A percentile compares a stretch with the other conserved stretches of the same genome.
These are phyloP conservation scores for Enteromius argenteus DNA, from an alignment of 2,797 vertebrate species.

Conservation along the genomic window DNA sequence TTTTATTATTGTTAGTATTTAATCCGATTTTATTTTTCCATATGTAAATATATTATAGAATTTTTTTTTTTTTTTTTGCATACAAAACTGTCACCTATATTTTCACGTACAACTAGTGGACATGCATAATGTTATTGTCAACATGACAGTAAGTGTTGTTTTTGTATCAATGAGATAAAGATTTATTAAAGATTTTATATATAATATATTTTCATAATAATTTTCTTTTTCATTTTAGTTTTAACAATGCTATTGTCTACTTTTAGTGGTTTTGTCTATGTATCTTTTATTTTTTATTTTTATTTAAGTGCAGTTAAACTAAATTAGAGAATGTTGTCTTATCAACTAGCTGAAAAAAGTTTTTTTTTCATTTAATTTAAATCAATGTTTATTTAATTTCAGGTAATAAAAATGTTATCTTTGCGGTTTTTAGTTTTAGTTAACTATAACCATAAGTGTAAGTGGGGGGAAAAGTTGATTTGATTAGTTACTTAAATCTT, in stretches of 20 bases:
- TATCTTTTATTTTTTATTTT: neutral
- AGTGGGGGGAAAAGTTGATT: neutral
- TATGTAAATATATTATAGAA: no score
- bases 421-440: neutral
- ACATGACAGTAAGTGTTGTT: neutral
- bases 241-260: neutral
- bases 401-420: neutral
- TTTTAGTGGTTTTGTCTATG: neutral
- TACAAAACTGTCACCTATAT: neutral
- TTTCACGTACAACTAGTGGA: neutral
- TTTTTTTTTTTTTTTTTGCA: neutral
- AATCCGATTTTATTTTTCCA: neutral
- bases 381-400: neutral
- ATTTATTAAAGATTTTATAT: neutral
- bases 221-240: neutral
- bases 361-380: neutral
- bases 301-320: neutral
- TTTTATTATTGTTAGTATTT: slow-evolving; percentile 1
- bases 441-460: neutral
- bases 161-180: neutral
- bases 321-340: neutral
- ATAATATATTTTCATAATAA: neutral
- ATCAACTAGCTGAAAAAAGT: neutral
- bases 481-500: neutral
- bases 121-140: neutral